Conservation (phyloP, 2,797 vertebrate genomes). For the Halcyon smyrnensis region DNA sequence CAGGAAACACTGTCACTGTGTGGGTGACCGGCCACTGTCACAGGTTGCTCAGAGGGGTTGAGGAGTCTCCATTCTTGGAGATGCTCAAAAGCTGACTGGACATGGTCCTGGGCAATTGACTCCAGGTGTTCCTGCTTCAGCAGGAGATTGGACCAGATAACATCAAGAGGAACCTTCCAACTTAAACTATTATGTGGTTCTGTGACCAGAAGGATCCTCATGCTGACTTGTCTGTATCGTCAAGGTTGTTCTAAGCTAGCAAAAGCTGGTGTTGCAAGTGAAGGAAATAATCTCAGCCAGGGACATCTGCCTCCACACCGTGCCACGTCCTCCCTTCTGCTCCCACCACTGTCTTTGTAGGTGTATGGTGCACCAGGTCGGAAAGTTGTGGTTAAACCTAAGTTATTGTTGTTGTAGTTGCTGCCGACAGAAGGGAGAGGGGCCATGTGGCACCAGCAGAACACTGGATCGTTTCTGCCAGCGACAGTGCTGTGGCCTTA, state of each 20-base stretch:
- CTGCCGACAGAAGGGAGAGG: not conserved
- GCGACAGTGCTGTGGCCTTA: not conserved
- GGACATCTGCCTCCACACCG: rapidly evolving
- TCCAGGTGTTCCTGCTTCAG: not conserved
- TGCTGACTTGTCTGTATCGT: rapidly evolving
- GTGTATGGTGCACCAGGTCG: not conserved
- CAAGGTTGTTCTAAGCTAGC: not conserved
- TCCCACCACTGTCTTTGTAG: not conserved
- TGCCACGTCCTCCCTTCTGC: not conserved
- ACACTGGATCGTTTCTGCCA: not conserved
- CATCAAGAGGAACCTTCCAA: not conserved
- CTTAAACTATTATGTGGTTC: not conserved
- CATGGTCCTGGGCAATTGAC: rapidly evolving
- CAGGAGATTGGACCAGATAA: not conserved
- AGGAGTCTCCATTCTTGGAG: not conserved
- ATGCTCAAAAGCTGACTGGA: not conserved
- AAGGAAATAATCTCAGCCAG: not conserved
- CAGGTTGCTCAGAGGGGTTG: not conserved
- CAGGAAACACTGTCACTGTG: not conserved
- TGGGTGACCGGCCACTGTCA: rapidly evolving
- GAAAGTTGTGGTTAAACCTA: not conserved
- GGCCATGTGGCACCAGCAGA: not conserved
- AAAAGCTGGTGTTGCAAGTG: not conserved
- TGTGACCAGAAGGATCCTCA: not conserved
- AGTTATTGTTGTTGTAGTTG: not conserved